phyloP scores from a whole-genome alignment of 1,140 invertebrate genomes.

The Uloborus diversus region DNA sequence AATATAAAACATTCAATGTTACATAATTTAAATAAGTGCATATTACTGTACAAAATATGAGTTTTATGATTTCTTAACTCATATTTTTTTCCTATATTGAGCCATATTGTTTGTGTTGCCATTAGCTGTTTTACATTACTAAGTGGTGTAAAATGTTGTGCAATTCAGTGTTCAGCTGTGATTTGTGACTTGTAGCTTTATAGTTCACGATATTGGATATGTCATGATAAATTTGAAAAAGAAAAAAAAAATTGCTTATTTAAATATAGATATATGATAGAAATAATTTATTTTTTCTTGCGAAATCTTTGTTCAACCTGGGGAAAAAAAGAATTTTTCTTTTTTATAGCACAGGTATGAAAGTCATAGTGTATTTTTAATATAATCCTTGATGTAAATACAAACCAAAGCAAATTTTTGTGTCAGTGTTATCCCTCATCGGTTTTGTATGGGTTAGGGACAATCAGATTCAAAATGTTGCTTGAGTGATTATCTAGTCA shows the following conservation, averaged over 20 bases:
- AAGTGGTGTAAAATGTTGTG: conserved; percentile 53
- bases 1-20: too few relatives aligned
- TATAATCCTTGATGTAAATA: conserved; percentile 54
- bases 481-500: conserved; percentile 55
- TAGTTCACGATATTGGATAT: conserved; percentile 38
- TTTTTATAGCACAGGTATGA: conserved; percentile 53
- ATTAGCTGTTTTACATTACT: conserved; percentile 55
- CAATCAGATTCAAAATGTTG: conserved; percentile 54
- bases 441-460: conserved; percentile 54
- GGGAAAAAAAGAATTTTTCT: conserved; percentile 29
- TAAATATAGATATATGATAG: conserved; percentile 54
- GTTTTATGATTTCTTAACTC: too few relatives aligned
- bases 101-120: conserved; percentile 41
- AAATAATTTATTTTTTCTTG: conserved; percentile 47
- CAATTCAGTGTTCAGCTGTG: conserved; percentile 56
- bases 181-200: conserved; percentile 54
- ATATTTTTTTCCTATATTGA: too few relatives aligned
- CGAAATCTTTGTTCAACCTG: conserved; percentile 30
- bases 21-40: too few relatives aligned
- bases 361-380: conserved; percentile 56
- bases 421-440: conserved; percentile 54
- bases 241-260: conserved; percentile 45
- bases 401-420: conserved; percentile 40
- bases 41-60: too few relatives aligned
- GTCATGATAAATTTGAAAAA: conserved; percentile 52